Evolutionary conservation across 2,888 invertebrate genomes (phyloP).

Genomic region (Panzeria rudis): DNA sequence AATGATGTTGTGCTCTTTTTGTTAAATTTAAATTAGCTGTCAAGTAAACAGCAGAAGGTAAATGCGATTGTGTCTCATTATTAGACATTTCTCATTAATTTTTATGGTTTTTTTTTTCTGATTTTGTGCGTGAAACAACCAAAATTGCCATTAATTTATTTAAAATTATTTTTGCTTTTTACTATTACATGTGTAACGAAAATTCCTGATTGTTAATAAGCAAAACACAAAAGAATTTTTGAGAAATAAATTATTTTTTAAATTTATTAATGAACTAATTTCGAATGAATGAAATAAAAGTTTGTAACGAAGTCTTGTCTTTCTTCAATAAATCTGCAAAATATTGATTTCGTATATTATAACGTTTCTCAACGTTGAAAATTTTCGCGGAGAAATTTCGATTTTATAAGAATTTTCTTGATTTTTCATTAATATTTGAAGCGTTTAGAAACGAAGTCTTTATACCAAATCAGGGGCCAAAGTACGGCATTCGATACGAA

Average conservation of each 20-base stretch:
- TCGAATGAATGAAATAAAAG: background rate
- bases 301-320: too few relatives aligned
- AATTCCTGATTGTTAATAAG: background rate
- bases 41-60: conserved; percentile 60
- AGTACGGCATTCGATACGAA: too few relatives aligned
- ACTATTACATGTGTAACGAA: background rate
- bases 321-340: too few relatives aligned
- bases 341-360: too few relatives aligned
- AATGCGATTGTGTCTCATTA: conserved; percentile 63
- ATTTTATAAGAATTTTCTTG: too few relatives aligned
- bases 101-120: conserved; percentile 42
- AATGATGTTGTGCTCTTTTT: conserved; percentile 34
- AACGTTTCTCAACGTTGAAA: too few relatives aligned
- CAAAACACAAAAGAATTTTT: background rate
- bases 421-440: too few relatives aligned
- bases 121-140: conserved; percentile 17
- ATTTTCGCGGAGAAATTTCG: too few relatives aligned
- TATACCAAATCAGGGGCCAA: too few relatives aligned
- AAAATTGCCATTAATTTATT: conserved; percentile 49
- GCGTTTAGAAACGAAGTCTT: too few relatives aligned
- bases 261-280: background rate
- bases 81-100: conserved; percentile 69
- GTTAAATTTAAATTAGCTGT: conserved; percentile 67
- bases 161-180: conserved; percentile 17
- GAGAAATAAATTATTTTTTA: background rate